These are phyloP conservation scores for Hypselothyrea guttata DNA, from an alignment of 2,888 invertebrate species.

Conservation along the genomic window DNA sequence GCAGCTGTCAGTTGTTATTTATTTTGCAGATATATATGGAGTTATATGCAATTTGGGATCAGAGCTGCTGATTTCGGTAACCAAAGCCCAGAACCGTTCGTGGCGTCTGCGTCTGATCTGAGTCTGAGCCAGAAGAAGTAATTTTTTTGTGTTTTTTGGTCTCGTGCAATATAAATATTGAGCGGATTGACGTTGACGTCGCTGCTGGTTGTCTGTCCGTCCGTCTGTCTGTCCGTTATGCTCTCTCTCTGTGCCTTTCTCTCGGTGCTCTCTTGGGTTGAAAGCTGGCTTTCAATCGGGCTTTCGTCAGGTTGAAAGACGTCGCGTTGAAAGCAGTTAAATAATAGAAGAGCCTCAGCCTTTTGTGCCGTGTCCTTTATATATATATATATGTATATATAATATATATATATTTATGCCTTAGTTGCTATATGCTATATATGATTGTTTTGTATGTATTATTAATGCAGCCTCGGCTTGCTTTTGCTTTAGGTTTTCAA, in stretches of 20 bases:
- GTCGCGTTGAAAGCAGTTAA: constrained; percentile 71
- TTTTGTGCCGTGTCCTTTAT: constrained; percentile 9
- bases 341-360: constrained; percentile 64
- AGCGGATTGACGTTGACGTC: constrained; percentile 67
- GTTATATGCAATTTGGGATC: constrained; percentile 24
- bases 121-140: constrained; percentile 23
- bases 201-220: constrained; percentile 24
- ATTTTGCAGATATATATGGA: constrained; percentile 47
- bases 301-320: constrained; percentile 67
- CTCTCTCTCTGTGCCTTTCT: constrained; percentile 16
- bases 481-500: constrained; percentile 1
- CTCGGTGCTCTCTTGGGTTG: constrained; percentile 61
- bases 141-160: constrained; percentile 36
- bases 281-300: constrained; percentile 69
- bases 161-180: constrained; percentile 66
- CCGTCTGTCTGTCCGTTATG: not conserved
- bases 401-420: constrained; percentile 3
- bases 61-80: constrained; percentile 22
- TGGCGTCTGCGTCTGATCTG: constrained; percentile 55
- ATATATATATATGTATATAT: no score
- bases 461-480: constrained; percentile 55
- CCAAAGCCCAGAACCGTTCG: constrained; percentile 43
- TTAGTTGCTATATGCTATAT: constrained; percentile 33
- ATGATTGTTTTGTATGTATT: constrained; percentile 53
- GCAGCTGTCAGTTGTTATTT: constrained; percentile 76